Evolutionary conservation across 2,888 invertebrate species (phyloP).

Genomic region (Geotrupes spiniger): DNA sequence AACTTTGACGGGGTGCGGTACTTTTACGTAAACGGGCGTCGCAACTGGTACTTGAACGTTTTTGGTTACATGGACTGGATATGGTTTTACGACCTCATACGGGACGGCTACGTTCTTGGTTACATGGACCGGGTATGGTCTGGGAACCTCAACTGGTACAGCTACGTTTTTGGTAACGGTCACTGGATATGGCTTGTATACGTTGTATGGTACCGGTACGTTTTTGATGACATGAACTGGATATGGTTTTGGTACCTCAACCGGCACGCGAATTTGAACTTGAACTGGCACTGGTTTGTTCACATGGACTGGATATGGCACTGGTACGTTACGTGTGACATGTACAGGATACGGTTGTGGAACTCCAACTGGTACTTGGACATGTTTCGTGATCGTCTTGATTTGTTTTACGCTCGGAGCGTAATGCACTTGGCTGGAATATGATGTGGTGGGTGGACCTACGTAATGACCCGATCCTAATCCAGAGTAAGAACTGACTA

Average conservation of each 20-base stretch:
- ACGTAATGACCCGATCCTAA: too few relatives aligned
- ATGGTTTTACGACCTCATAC: conserved; percentile 36
- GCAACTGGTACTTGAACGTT: conserved; percentile 27
- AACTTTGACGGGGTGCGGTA: conserved; percentile 27
- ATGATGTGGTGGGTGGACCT: too few relatives aligned
- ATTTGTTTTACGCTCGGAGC: conserved; percentile 3
- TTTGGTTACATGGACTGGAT: conserved; percentile 28
- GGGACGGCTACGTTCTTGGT: conserved; percentile 26
- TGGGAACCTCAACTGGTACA: conserved; percentile 38
- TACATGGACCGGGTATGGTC: conserved; percentile 28
- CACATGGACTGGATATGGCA: conserved; percentile 25
- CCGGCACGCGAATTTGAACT: conserved; percentile 26
- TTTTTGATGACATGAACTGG: conserved; percentile 23
- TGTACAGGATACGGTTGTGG: conserved; percentile 41
- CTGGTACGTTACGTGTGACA: conserved; percentile 25
- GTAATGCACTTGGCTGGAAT: too few relatives aligned
- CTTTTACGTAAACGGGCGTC: conserved; percentile 22
- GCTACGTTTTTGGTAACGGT: conserved; percentile 33
- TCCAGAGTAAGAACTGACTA: too few relatives aligned
- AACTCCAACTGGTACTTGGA: conserved; percentile 35
- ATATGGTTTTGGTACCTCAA: conserved; percentile 25
- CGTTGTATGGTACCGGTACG: conserved; percentile 23
- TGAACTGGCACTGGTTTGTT: conserved; percentile 25
- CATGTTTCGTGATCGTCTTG: conserved; percentile 32
- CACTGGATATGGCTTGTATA: conserved; percentile 21